Evolutionary conservation across 2,113 vertebrate species (phyloP).

Genomic region (Fulmarus glacialis): DNA sequence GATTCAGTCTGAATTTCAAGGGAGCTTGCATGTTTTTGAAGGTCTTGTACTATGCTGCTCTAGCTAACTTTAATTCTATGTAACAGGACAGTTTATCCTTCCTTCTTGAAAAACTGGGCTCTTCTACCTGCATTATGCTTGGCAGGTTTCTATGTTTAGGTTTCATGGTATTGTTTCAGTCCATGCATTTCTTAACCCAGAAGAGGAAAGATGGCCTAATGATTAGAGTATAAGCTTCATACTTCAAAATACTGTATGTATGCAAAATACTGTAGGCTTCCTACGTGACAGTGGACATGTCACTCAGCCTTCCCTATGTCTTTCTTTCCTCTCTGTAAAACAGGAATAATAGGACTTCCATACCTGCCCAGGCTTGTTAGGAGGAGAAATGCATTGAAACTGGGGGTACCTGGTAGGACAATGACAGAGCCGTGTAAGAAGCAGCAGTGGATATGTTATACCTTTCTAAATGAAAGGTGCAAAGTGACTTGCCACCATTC

Average conservation of each 20-base stretch:
- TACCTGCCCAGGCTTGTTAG: background rate
- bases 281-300: background rate
- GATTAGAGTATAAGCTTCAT: background rate
- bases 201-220: background rate
- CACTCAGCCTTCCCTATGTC: background rate
- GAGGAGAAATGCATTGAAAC: background rate
- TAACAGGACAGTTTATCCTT: background rate
- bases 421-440: background rate
- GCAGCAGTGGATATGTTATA: fast-evolving
- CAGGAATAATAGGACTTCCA: background rate
- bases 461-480: background rate
- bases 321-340: background rate
- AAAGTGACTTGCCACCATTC: background rate
- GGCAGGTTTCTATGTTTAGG: background rate
- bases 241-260: background rate
- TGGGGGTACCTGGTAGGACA: background rate
- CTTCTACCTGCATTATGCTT: background rate
- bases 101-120: background rate
- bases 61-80: background rate
- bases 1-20: background rate
- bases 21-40: background rate
- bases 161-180: background rate
- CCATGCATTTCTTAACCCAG: background rate
- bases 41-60: background rate
- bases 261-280: background rate